Evolutionary conservation across 2,888 invertebrate genomes (phyloP).

Genomic region (Venusia cambrica): DNA sequence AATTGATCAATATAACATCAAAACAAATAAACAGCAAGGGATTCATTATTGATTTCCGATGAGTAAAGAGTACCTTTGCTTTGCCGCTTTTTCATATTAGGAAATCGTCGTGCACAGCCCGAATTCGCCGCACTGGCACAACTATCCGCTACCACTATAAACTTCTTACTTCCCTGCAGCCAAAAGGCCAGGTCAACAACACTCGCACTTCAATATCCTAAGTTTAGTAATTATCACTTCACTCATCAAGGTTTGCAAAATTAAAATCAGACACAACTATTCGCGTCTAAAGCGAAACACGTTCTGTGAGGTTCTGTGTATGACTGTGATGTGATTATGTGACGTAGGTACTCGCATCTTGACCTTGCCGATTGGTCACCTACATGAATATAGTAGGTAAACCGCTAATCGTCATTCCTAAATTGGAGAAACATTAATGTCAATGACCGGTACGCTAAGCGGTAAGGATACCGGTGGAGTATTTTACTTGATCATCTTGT

Average conservation of each 20-base stretch:
- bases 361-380: slow-evolving; percentile 67
- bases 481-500: too few relatives aligned
- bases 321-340: too few relatives aligned
- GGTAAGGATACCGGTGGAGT: too few relatives aligned
- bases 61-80: slow-evolving; percentile 10
- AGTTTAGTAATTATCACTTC: too few relatives aligned
- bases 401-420: slow-evolving; percentile 33
- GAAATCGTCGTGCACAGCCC: not conserved
- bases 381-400: slow-evolving; percentile 59
- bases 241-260: too few relatives aligned
- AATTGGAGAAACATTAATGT: slow-evolving; percentile 60
- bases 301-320: slow-evolving; percentile 40
- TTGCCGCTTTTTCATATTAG: slow-evolving; percentile 10
- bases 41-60: too few relatives aligned
- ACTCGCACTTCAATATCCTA: too few relatives aligned
- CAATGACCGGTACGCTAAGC: too few relatives aligned
- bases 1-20: too few relatives aligned
- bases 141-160: too few relatives aligned
- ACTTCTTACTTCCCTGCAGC: slow-evolving; percentile 1
- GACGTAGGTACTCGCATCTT: slow-evolving; percentile 24
- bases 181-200: too few relatives aligned
- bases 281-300: slow-evolving; percentile 33
- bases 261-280: slow-evolving; percentile 6
- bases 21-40: too few relatives aligned
- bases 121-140: slow-evolving; percentile 1